A percentile compares a stretch with the other conserved stretches of the same genome.
phyloP scores from a whole-genome alignment of 2,113 vertebrate species.

The Sigmodon hispidus region DNA sequence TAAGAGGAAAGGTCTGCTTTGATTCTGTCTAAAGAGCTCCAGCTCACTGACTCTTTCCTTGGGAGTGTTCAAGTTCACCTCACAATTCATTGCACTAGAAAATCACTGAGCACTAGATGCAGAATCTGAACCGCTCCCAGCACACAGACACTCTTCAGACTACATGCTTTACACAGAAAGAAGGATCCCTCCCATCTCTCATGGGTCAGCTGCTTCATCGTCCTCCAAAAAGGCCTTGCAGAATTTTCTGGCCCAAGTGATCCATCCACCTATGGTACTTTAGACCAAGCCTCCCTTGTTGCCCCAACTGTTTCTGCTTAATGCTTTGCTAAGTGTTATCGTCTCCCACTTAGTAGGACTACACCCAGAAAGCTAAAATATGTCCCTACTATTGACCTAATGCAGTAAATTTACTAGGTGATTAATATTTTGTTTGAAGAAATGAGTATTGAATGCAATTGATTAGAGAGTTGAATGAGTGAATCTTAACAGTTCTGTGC shows the following conservation, averaged over 20 bases:
- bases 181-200: neutral
- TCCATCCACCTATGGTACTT: neutral
- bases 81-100: neutral
- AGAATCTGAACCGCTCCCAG: neutral
- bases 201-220: neutral
- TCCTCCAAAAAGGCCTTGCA: neutral
- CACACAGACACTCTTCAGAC: neutral
- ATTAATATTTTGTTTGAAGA: neutral
- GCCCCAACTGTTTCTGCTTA: neutral
- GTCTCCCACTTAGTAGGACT: neutral
- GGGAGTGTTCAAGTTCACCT: neutral
- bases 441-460: neutral
- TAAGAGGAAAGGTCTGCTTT: neutral
- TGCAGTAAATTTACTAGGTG: neutral
- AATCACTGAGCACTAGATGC: too few species aligned
- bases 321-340: neutral
- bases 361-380: neutral
- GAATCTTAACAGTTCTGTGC: neutral
- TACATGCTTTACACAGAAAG: neutral
- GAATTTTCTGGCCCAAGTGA: neutral
- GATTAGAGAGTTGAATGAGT: neutral
- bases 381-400: neutral
- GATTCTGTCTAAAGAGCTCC: neutral
- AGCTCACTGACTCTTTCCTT: neutral
- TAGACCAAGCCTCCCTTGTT: neutral